A percentile compares a stretch with the other conserved stretches of the same genome.
Conservation (phyloP, 2,113 vertebrate species). For the Benitochromis conjunctus region DNA sequence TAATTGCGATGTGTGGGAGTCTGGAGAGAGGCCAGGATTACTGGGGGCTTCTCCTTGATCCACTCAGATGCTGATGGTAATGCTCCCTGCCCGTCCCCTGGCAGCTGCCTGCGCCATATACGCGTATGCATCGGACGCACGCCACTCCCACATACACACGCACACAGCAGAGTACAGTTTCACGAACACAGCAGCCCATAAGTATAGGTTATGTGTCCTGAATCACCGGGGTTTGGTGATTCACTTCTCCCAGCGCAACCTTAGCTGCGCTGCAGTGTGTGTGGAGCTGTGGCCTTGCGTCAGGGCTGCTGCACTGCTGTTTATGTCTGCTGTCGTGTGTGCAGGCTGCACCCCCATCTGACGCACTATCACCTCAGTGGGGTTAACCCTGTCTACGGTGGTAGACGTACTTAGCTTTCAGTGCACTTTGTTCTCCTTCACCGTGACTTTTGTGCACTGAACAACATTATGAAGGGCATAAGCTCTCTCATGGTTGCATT, state of each 20-base stretch:
- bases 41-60: constrained; percentile 67
- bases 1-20: constrained; percentile 71
- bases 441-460: neutral
- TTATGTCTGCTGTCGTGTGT: constrained; percentile 61
- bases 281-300: constrained; percentile 56
- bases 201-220: constrained; percentile 69
- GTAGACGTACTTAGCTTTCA: neutral
- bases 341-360: constrained; percentile 56
- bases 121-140: constrained; percentile 22
- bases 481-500: neutral
- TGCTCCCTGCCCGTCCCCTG: constrained; percentile 52
- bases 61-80: constrained; percentile 70
- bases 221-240: constrained; percentile 59
- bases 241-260: constrained; percentile 62
- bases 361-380: constrained; percentile 45
- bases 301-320: constrained; percentile 52
- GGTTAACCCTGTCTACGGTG: constrained; percentile 28
- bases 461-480: neutral
- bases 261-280: constrained; percentile 44
- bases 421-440: neutral
- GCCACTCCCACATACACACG: constrained; percentile 47
- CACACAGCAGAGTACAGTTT: constrained; percentile 41
- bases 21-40: constrained; percentile 71
- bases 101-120: constrained; percentile 30
- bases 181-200: constrained; percentile 63